Evolutionary conservation across 2,113 vertebrate species (phyloP).

Genomic region (Climacteris rufus): DNA sequence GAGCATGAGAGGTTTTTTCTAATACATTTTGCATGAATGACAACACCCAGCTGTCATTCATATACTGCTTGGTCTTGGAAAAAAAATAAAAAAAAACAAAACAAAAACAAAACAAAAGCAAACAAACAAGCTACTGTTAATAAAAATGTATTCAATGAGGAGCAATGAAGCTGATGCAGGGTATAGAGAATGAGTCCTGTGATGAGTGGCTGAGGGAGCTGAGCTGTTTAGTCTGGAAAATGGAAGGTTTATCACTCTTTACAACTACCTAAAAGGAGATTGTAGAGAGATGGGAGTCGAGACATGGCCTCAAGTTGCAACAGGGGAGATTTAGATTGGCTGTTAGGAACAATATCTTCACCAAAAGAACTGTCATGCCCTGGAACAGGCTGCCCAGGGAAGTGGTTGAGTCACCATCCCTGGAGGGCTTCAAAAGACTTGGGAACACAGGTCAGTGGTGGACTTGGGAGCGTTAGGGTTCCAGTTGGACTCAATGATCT

Average conservation of each 20-base stretch:
- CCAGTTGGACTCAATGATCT: not conserved
- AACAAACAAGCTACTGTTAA: not conserved
- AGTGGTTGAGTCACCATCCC: not conserved
- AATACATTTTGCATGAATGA: not conserved
- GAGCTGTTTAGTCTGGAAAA: not conserved
- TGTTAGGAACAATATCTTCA: not conserved
- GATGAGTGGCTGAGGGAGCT: not conserved
- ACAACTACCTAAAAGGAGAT: not conserved
- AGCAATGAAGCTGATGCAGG: not conserved
- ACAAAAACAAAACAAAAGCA: no score
- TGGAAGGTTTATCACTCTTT: not conserved
- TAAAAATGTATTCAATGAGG: not conserved
- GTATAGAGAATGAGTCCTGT: not conserved
- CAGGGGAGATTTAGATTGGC: not conserved
- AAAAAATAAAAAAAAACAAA: not conserved
- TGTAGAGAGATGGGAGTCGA: rapidly evolving
- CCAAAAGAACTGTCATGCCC: not conserved
- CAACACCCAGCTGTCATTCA: not conserved
- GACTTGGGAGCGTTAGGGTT: not conserved
- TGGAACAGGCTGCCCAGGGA: not conserved
- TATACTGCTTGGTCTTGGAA: not conserved
- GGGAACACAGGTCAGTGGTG: not conserved
- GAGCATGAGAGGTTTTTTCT: not conserved
- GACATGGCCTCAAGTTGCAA: not conserved
- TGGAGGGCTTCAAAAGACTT: not conserved